A percentile compares a stretch with the other conserved stretches of the same genome.
Evolutionary conservation across 2,888 invertebrate genomes (phyloP).

Genomic region (Acrobasis suavella): DNA sequence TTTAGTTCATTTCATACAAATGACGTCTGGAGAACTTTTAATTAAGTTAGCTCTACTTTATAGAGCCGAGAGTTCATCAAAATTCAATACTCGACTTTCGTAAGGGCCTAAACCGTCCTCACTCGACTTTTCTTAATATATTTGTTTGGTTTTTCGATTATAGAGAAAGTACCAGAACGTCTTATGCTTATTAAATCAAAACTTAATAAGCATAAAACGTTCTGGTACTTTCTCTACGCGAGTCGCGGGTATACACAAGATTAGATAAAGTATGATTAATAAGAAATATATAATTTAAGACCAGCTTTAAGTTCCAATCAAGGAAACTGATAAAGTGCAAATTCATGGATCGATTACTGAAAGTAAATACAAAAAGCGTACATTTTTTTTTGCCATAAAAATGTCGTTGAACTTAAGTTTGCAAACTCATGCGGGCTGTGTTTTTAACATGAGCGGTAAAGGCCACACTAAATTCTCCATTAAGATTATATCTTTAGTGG

Average conservation of each 20-base stretch:
- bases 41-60: not conserved
- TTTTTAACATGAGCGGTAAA: slow-evolving; percentile 7
- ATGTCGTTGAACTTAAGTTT: slow-evolving; percentile 14
- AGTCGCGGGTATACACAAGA: too few species aligned
- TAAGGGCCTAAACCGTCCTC: too few species aligned
- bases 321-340: too few species aligned
- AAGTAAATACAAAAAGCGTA: not conserved
- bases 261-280: too few species aligned
- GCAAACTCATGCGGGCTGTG: slow-evolving; percentile 21
- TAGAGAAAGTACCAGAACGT: too few species aligned
- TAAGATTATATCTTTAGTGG: not conserved
- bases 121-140: not conserved
- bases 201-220: not conserved
- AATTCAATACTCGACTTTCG: not conserved
- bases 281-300: too few species aligned
- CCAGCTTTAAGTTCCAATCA: too few species aligned
- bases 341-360: not conserved
- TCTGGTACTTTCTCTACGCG: too few species aligned
- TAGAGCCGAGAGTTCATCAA: not conserved
- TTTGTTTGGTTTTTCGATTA: not conserved
- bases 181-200: too few species aligned
- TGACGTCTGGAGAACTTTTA: not conserved
- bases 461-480: not conserved
- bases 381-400: not conserved
- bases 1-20: not conserved